Base-by-base conservation (phyloP, 2,888 invertebrate species). In the Pollenia labialis region DNA sequence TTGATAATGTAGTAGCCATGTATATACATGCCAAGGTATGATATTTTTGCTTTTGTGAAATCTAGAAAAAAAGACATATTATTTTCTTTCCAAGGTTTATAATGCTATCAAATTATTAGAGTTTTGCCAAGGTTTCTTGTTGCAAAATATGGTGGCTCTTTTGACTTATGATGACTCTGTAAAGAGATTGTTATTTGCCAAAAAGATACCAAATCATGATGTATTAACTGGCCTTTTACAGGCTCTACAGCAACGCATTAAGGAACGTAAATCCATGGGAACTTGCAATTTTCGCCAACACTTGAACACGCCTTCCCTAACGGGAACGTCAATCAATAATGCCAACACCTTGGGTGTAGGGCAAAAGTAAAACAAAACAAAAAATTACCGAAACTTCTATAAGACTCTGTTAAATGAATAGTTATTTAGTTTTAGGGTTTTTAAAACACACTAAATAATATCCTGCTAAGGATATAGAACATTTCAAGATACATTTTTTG, bases 131-230 rank as follows among this genome's bases (percentile, higher is more conserved):
- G 97, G 97, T 74, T 98, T 97, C 92, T 94, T 98, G 42, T 94
- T 98, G 64, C 98, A 98, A 94, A 98, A 98, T 91, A 97, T 98
- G 97, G 97, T 98, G n/a, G 97, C 97, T n/a, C 94, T 98, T 42
- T 94, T 98, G 68, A 98, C 97, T 0, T 98, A 97, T 91, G 98
- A 98, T 90, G 98, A 98, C 92, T 97, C 97, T 0, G 97, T 98
- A 0, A 97, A 98, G 91, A 95, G 97, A 87, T 94, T 98, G 80
- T 94, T 98, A 52, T 98, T 98, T 90, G 98, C 97, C 56, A 98
- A 97, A 93, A 96, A 97, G 91, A 94, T 98, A 87, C 97, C 98
- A 72, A 97, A 97, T 90, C 97, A 98, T 91, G 98, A 98, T 91
- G 97, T 98, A 7, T 94, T 98, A 14, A 97, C 96, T 10, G 97